Evolutionary conservation across 2,113 vertebrate genomes (phyloP).

Genomic region (Callocephalon fimbriatum): DNA sequence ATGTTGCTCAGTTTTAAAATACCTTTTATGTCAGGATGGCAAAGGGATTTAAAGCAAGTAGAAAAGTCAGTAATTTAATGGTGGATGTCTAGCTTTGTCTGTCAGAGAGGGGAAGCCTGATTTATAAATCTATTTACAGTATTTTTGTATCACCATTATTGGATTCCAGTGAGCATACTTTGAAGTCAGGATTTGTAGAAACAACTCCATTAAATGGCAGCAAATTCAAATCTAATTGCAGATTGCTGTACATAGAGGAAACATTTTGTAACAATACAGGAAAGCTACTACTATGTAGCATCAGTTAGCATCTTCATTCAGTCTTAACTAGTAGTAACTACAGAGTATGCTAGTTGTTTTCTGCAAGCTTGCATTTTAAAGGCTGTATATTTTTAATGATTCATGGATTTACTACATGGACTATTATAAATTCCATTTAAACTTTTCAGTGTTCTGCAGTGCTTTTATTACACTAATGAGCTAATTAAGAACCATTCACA

Average conservation of each 20-base stretch:
- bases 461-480: slow-evolving; percentile 71
- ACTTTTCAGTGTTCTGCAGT: not conserved
- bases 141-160: not conserved
- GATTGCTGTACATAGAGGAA: not conserved
- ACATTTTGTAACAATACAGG: not conserved
- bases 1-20: not conserved
- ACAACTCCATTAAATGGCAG: not conserved
- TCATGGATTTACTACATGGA: not conserved
- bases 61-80: not conserved
- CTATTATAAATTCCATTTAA: slow-evolving; percentile 35
- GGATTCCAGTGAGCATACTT: not conserved
- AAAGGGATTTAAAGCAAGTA: not conserved
- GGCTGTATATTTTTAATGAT: not conserved
- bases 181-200: not conserved
- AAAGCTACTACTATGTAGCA: not conserved
- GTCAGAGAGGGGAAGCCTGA: not conserved
- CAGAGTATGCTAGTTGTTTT: not conserved
- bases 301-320: not conserved
- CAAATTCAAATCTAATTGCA: not conserved
- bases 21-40: not conserved
- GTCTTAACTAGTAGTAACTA: not conserved
- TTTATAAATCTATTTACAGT: not conserved
- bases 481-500: slow-evolving; percentile 68
- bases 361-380: slow-evolving; percentile 29
- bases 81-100: not conserved